Evolutionary conservation across 2,888 invertebrate genomes (phyloP).

Genomic region (Catonia carolina): DNA sequence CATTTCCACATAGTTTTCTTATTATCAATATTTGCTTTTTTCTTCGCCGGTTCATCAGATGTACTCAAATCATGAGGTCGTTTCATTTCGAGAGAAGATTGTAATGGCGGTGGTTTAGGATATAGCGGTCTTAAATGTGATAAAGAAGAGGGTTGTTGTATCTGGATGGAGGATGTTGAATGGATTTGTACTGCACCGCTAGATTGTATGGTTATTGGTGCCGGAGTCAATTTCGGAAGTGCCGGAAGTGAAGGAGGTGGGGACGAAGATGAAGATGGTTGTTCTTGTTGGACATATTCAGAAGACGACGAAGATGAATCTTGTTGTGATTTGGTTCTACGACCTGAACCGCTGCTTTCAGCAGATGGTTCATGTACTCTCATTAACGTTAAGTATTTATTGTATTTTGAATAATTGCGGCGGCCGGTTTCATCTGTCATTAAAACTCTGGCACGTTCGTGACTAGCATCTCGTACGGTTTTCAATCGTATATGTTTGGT

Average conservation of each 20-base stretch:
- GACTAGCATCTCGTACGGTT: conserved; percentile 74
- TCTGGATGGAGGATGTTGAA: conserved; percentile 24
- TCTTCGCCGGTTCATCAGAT: conserved; percentile 29
- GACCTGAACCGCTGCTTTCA: conserved; percentile 30
- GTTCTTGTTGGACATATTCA: conserved; percentile 19
- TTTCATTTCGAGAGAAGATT: conserved; percentile 39
- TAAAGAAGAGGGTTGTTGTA: background rate
- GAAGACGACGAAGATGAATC: conserved; percentile 16
- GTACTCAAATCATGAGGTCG: conserved; percentile 27
- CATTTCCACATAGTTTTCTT: conserved; percentile 82
- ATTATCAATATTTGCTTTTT: conserved; percentile 44
- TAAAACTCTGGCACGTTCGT: conserved; percentile 71
- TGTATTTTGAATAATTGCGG: conserved; percentile 87
- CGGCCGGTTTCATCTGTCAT: conserved; percentile 89
- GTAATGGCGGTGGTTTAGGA: conserved; percentile 24
- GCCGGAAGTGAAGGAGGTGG: conserved; percentile 18
- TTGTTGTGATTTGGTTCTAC: conserved; percentile 21
- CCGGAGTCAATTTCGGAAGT: conserved; percentile 24
- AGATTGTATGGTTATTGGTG: conserved; percentile 6
- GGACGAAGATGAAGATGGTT: conserved; percentile 14
- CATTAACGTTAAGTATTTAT: conserved; percentile 74
- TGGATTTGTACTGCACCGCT: conserved; percentile 17
- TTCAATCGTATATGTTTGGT: conserved; percentile 91
- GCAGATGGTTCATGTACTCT: conserved; percentile 40
- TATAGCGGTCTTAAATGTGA: conserved; percentile 5